A percentile compares a stretch with the other conserved stretches of the same genome.
phyloP scores from a whole-genome alignment of 1,140 invertebrate genomes.

The Heliconius nattereri region DNA sequence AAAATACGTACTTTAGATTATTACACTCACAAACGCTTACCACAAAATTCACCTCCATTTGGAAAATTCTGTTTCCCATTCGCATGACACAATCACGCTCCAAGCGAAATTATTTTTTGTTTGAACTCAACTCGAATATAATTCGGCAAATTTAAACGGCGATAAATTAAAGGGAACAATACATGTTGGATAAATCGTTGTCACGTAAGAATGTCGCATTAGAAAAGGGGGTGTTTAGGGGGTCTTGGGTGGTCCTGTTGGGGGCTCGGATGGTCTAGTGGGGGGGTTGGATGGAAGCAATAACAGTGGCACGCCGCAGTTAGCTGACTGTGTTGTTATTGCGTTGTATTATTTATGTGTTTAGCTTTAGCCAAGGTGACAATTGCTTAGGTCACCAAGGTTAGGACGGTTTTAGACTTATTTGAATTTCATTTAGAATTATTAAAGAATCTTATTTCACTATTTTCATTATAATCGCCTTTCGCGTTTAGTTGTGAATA shows the following conservation, averaged over 20 bases:
- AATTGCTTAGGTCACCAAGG: constrained; percentile 42
- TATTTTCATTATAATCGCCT: too few species aligned
- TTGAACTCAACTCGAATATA: constrained; percentile 40
- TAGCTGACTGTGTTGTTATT: constrained; percentile 63
- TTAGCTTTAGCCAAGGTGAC: constrained; percentile 52
- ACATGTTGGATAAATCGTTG: constrained; percentile 75
- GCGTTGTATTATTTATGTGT: constrained; percentile 74
- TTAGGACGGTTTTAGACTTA: constrained; percentile 6
- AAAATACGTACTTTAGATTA: not conserved
- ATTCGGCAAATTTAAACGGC: constrained; percentile 59
- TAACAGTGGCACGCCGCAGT: constrained; percentile 67
- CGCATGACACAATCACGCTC: constrained; percentile 38
- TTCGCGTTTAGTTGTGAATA: too few species aligned
- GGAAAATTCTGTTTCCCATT: constrained; percentile 33
- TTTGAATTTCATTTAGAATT: constrained; percentile 3
- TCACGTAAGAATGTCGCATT: constrained; percentile 77
- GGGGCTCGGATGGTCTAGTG: not conserved
- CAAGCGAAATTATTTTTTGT: constrained; percentile 35
- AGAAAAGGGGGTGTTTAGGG: constrained; percentile 42
- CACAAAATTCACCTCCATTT: constrained; percentile 35
- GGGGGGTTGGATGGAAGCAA: constrained; percentile 53
- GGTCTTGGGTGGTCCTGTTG: constrained; percentile 22
- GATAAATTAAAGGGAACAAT: constrained; percentile 72
- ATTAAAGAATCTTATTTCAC: not conserved
- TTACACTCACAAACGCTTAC: constrained; percentile 27